Evolutionary conservation across 2,797 vertebrate species (phyloP), one percentile per base, ranked within the genome.

Genomic region (Phoebastria nigripes): DNA sequence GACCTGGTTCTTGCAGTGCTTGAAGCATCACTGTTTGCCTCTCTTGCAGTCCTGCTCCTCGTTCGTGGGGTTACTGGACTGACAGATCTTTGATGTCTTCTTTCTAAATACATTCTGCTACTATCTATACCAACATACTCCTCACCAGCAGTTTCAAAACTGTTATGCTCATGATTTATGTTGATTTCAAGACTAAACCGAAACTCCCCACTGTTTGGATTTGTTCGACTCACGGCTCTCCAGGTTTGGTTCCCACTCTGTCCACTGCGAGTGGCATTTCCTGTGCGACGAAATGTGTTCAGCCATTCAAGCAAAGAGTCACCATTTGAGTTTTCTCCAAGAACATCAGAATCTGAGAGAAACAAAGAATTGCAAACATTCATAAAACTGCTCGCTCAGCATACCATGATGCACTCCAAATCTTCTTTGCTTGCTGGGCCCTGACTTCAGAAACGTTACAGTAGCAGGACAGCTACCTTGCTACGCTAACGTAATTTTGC

Each of bases 111-210:
- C 52, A 87, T 90, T 87, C 96, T 96, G 84, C 82, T 93, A 42
- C 65, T 46, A 88, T 95, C 96, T 87, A 92, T 85, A 51, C 96
- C 95, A 28, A 79, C 85, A 28, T 94, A 63, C 28, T 97, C 97
- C 78, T 97, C 97, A 16, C 76, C 84, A 55, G 83, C 71, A 56
- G 92, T 65, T 95, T 97, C 97, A 39, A 59, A 95, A 82, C 84
- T 97, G 39, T 98, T 98, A 95, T 99, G 99, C 94, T 99, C 99
- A 0, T 99, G 99, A 97, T 99, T 99, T 95, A 99, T 99, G 96
- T 99, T 99, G 96, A 99, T 99, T 98, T 99, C 99, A 47, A 99
- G 98, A 96, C 99, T 99, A 97, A 99, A 99, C 37, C 99, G 98
- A 90, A 99, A 99, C 94, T 99, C 99, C 49, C 99, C 99, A 25